Percentiles rank a stretch among this genome's conserved stretches.
phyloP scores from a whole-genome alignment of 1,140 invertebrate genomes.

The Samia ricini region DNA sequence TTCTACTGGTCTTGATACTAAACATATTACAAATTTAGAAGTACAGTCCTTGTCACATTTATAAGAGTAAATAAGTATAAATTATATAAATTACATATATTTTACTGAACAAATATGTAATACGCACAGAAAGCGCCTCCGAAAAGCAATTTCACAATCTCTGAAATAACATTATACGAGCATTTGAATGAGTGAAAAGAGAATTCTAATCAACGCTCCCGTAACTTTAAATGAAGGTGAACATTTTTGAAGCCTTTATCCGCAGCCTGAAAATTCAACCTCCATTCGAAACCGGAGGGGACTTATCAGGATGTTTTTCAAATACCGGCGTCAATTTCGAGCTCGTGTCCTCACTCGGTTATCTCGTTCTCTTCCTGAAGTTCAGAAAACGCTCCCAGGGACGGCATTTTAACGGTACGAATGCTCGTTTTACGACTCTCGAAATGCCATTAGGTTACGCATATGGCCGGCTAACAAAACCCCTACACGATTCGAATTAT shows the following conservation, averaged over 20 bases:
- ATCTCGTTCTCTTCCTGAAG: slow-evolving; percentile 45
- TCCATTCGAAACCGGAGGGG: slow-evolving; percentile 43
- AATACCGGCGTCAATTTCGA: slow-evolving; percentile 48
- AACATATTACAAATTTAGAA: no score
- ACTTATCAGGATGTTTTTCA: slow-evolving; percentile 51
- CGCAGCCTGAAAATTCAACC: slow-evolving; percentile 35
- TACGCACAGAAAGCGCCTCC: neutral
- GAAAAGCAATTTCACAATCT: slow-evolving; percentile 11
- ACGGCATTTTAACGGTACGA: slow-evolving; percentile 28
- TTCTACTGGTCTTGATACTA: no score
- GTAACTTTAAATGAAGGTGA: slow-evolving; percentile 44
- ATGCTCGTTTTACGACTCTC: slow-evolving; percentile 37
- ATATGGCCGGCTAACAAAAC: slow-evolving; percentile 21
- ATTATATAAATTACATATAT: neutral
- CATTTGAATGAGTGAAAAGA: slow-evolving; percentile 21
- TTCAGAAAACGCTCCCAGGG: slow-evolving; percentile 27
- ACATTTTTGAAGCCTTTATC: slow-evolving; percentile 42
- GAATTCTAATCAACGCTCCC: slow-evolving; percentile 34
- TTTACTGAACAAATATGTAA: slow-evolving; percentile 1
- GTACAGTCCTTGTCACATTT: neutral
- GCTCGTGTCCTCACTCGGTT: slow-evolving; percentile 44
- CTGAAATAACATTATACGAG: slow-evolving; percentile 7
- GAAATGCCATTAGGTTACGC: slow-evolving; percentile 35
- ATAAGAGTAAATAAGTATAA: neutral
- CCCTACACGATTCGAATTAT: slow-evolving; percentile 32